Base-by-base conservation (phyloP, 2,797 vertebrate species). In the Hoplostethus mediterraneus region DNA sequence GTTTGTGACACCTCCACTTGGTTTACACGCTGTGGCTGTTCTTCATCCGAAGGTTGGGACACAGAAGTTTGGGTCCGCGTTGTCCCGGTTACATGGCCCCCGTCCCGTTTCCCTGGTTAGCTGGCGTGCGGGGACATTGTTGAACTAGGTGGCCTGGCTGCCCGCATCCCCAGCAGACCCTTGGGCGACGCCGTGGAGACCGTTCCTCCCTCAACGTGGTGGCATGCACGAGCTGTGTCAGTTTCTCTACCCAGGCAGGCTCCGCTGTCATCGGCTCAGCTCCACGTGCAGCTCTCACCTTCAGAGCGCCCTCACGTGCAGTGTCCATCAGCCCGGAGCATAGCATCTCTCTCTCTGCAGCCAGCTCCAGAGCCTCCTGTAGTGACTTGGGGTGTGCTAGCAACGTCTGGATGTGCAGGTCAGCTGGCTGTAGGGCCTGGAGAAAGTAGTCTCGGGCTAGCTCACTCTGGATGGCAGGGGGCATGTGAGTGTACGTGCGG, bases 391-490 rank as follows among this genome's bases (percentile, higher is more conserved):
- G 52, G 52, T 54, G 52, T 3, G 21, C 2, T 9, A 54, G 25
- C 9, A 4, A 9, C 3, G 25, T 30, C 52, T 54, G 52, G 21
- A 30, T 30, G 3, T 11, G 25, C 25, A 54, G 52, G 7, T 54
- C 49, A 3, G 4, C 10, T 9, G 17, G 49, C 1, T 13, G 11
- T 2, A 54, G 52, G 2, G 52, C 38, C 5, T 33, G 14, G 40
- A 66, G 36, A 9, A 55, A 67, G 2, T 47, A 28, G 64, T 56
- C 64, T 3, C 5, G 5, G 40, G 52, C 64, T 47, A 67, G 8
- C 8, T 66, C 52, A 11, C 64, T 56, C 16, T 56, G 28, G 38
- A 67, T 56, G 10, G 40, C 40, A 5, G 40, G 53, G 2, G 16
- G 21, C 53, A 67, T 67, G 28, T 67, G 64, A 4, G 53, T 25